Percentiles rank a stretch among this genome's conserved stretches.
Evolutionary conservation across 2,888 invertebrate species (phyloP).

Genomic region (Orchesellides sinensis): DNA sequence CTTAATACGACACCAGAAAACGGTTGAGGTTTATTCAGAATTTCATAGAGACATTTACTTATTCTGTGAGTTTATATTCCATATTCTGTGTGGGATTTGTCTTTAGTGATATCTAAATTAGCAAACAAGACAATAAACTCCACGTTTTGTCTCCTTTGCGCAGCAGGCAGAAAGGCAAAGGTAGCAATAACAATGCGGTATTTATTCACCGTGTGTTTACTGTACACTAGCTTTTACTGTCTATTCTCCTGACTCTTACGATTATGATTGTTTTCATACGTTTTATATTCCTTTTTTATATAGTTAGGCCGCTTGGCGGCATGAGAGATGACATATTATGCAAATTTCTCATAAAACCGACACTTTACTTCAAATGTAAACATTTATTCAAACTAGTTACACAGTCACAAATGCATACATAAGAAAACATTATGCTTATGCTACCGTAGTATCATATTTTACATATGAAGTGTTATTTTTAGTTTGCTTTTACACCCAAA

Average conservation of each 20-base stretch:
- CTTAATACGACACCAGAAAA: too few relatives aligned
- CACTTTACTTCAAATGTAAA: background rate
- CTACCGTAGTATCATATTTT: too few relatives aligned
- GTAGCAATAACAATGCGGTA: slow-evolving; percentile 12
- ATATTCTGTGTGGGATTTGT: background rate
- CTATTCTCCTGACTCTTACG: background rate
- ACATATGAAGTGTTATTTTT: too few relatives aligned
- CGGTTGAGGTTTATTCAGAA: too few relatives aligned
- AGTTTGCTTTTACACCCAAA: too few relatives aligned
- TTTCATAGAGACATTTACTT: too few relatives aligned
- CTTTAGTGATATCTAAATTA: background rate
- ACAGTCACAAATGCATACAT: background rate
- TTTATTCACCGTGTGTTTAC: slow-evolving; percentile 16
- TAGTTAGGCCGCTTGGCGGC: background rate
- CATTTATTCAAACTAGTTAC: background rate
- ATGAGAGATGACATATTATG: background rate
- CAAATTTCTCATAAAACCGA: slow-evolving; percentile 18
- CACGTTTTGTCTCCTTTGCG: slow-evolving; percentile 1
- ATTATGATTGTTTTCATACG: background rate
- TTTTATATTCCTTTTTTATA: too few relatives aligned
- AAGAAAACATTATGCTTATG: too few relatives aligned
- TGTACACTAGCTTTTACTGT: too few relatives aligned
- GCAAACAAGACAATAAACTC: background rate
- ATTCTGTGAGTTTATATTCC: background rate
- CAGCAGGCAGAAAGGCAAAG: background rate